Evolutionary conservation across 2,888 invertebrate genomes (phyloP).

Genomic region (Pachymerium ferrugineum): DNA sequence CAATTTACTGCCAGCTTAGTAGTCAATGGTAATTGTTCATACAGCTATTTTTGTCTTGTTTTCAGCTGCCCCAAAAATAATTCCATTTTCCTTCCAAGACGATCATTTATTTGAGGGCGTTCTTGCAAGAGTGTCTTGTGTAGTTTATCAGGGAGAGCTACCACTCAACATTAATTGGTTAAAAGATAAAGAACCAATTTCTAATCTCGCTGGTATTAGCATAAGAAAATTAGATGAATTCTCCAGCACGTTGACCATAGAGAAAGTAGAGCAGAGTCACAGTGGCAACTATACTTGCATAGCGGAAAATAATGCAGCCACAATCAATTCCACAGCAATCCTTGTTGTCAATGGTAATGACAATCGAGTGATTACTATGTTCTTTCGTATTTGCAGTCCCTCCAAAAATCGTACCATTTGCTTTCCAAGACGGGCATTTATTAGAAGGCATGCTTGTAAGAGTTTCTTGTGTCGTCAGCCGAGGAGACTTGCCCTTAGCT

Average conservation of each 20-base stretch:
- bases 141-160: slow-evolving; percentile 43
- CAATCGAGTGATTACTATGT: neutral
- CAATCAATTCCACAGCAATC: slow-evolving; percentile 35
- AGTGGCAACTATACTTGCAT: slow-evolving; percentile 46
- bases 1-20: slow-evolving; percentile 34
- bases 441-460: slow-evolving; percentile 30
- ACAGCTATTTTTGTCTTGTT: neutral
- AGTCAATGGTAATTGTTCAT: slow-evolving; percentile 38
- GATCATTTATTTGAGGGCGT: slow-evolving; percentile 38
- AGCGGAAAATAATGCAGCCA: slow-evolving; percentile 41
- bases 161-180: slow-evolving; percentile 61
- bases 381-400: slow-evolving; percentile 26
- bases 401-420: slow-evolving; percentile 31
- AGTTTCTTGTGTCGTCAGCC: slow-evolving; percentile 33
- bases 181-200: slow-evolving; percentile 57
- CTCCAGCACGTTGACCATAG: slow-evolving; percentile 55
- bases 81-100: slow-evolving; percentile 31
- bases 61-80: slow-evolving; percentile 30
- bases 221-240: slow-evolving; percentile 36
- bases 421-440: slow-evolving; percentile 33
- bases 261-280: slow-evolving; percentile 42
- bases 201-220: slow-evolving; percentile 39
- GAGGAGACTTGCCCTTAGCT: slow-evolving; percentile 30
- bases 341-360: slow-evolving; percentile 37
- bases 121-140: slow-evolving; percentile 38